phyloP scores from a whole-genome alignment of 2,888 invertebrate genomes.

The Syritta pipiens region DNA sequence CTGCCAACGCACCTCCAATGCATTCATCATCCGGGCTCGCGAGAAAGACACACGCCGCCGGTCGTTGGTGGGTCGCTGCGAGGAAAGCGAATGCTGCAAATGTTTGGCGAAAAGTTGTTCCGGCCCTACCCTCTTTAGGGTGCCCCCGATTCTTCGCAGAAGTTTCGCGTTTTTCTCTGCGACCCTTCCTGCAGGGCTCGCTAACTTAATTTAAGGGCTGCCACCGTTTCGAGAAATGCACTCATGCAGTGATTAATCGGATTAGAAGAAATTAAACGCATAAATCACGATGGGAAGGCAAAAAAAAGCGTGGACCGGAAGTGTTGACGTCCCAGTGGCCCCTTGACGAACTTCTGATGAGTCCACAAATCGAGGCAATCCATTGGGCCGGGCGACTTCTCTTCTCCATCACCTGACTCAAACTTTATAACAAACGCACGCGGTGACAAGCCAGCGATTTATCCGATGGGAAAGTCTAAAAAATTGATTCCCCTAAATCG shows the following conservation, averaged over 20 bases:
- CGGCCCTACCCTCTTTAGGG: background rate
- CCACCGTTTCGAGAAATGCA: slow-evolving; percentile 48
- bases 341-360: slow-evolving; percentile 47
- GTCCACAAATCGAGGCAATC: slow-evolving; percentile 39
- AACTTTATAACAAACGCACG: slow-evolving; percentile 51
- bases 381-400: too few relatives aligned
- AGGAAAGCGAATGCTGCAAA: slow-evolving; percentile 47
- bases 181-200: slow-evolving; percentile 20
- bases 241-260: slow-evolving; percentile 67
- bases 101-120: slow-evolving; percentile 55
- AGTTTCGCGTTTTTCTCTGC: background rate
- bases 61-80: background rate
- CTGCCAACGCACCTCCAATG: slow-evolving; percentile 58
- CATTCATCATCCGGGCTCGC: slow-evolving; percentile 69
- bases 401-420: background rate
- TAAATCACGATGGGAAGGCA: slow-evolving; percentile 61
- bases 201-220: slow-evolving; percentile 64
- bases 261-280: slow-evolving; percentile 67
- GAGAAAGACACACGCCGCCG: too few relatives aligned
- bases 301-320: too few relatives aligned
- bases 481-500: slow-evolving; percentile 47
- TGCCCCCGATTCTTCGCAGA: slow-evolving; percentile 5
- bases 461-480: slow-evolving; percentile 45
- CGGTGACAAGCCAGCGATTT: slow-evolving; percentile 50
- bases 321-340: too few relatives aligned